A percentile compares a stretch with the other conserved stretches of the same genome.
Conservation (phyloP, 2,888 invertebrate genomes). For the Pollenia angustigena region DNA sequence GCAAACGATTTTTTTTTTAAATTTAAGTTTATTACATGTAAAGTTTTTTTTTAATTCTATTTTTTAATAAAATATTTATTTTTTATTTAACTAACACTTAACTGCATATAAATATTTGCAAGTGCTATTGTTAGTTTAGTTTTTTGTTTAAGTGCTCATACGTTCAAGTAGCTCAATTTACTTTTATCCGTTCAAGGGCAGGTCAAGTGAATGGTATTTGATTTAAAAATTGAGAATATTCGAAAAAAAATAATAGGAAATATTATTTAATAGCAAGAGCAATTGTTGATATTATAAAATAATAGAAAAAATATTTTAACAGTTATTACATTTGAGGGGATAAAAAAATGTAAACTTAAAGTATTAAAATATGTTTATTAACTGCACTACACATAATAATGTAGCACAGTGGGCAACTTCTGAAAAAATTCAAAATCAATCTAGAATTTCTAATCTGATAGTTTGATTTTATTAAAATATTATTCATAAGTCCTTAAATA, state of each 20-base stretch:
- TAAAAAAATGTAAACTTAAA: neutral
- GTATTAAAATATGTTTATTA: too few species aligned
- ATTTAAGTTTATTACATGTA: slow-evolving; percentile 59
- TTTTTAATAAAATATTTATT: slow-evolving; percentile 12
- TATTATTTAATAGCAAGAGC: slow-evolving; percentile 4
- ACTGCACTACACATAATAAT: too few species aligned
- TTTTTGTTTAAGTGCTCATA: slow-evolving; percentile 33
- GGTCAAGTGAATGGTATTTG: slow-evolving; percentile 21
- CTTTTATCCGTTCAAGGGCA: slow-evolving; percentile 32
- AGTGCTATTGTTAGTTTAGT: slow-evolving; percentile 49
- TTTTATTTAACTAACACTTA: slow-evolving; percentile 34
- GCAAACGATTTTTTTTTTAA: slow-evolving; percentile 28
- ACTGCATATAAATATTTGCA: slow-evolving; percentile 16
- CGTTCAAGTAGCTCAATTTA: slow-evolving; percentile 48
- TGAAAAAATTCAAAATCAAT: too few species aligned
- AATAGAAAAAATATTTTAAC: neutral
- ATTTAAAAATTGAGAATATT: slow-evolving; percentile 14
- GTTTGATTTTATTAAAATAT: too few species aligned
- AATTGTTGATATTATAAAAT: neutral
- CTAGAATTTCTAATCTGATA: too few species aligned
- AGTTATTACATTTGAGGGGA: neutral
- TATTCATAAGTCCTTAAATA: too few species aligned
- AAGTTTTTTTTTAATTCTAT: slow-evolving; percentile 32
- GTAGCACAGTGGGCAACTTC: too few species aligned
- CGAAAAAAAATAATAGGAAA: neutral